Evolutionary conservation across 1,140 invertebrate genomes (phyloP).

Genomic region (Pygmarrhopalites habei): DNA sequence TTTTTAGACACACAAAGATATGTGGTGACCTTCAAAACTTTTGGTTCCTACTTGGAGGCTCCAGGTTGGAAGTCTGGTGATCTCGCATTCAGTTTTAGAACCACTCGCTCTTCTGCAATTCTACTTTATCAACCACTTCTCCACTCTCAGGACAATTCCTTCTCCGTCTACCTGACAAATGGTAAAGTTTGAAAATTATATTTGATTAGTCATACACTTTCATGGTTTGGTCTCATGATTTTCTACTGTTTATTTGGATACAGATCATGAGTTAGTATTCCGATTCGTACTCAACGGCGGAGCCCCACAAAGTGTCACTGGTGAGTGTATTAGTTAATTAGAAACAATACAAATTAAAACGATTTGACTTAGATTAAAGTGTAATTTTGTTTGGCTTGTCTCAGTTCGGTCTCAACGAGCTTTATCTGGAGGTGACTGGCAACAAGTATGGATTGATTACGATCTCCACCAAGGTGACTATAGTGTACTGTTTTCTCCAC

Average conservation of each 20-base stretch:
- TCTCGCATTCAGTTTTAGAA: constrained; percentile 84
- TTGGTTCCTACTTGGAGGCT: constrained; percentile 82
- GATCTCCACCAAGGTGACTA: constrained; percentile 90
- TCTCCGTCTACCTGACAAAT: constrained; percentile 78
- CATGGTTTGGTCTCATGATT: neutral
- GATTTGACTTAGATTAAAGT: no score
- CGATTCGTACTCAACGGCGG: constrained; percentile 82
- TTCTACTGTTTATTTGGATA: constrained; percentile 37
- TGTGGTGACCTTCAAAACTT: constrained; percentile 86
- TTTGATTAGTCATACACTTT: constrained; percentile 4
- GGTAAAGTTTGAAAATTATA: no score
- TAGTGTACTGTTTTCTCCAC: no score
- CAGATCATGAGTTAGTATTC: constrained; percentile 77
- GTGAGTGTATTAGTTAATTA: no score
- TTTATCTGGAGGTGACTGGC: constrained; percentile 87
- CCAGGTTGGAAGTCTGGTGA: constrained; percentile 85
- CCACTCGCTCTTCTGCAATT: constrained; percentile 79
- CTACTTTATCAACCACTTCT: constrained; percentile 83
- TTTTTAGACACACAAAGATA: constrained; percentile 78
- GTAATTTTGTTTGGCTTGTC: no score
- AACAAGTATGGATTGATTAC: constrained; percentile 85
- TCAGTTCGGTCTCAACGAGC: constrained; percentile 71
- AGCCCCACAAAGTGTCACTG: constrained; percentile 63
- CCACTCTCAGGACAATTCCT: constrained; percentile 76
- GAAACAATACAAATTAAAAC: no score